Evolutionary conservation across 1,140 invertebrate species (phyloP).

Genomic region (Nasonia longicornis): DNA sequence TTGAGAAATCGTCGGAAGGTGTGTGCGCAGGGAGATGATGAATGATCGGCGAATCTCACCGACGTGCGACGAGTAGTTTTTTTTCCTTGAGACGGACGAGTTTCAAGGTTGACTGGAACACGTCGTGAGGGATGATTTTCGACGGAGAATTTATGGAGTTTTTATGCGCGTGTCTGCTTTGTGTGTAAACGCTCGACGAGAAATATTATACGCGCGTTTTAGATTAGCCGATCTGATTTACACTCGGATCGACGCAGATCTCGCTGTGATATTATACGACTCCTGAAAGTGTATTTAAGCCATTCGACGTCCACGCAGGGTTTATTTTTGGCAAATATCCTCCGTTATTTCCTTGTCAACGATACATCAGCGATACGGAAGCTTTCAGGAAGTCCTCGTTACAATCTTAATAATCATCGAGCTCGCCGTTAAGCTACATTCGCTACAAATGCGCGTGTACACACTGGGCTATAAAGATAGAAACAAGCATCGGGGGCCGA

Average conservation of each 20-base stretch:
- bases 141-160: background rate
- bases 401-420: background rate
- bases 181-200: background rate
- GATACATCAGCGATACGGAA: background rate
- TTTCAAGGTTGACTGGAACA: background rate
- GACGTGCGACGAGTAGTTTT: background rate
- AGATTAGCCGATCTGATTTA: background rate
- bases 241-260: background rate
- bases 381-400: background rate
- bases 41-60: slow-evolving; percentile 9
- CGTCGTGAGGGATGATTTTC: background rate
- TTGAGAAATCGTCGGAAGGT: slow-evolving; percentile 22
- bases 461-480: background rate
- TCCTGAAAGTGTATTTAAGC: too few relatives aligned
- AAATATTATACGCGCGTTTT: background rate
- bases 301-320: too few relatives aligned
- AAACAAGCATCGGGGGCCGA: background rate
- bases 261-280: background rate
- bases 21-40: slow-evolving; percentile 3
- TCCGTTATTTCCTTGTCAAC: background rate
- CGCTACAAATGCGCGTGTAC: background rate
- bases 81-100: background rate
- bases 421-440: too few relatives aligned
- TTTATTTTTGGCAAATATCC: background rate
- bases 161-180: background rate